A percentile compares a stretch with the other conserved stretches of the same genome.
Conservation (phyloP, 1,140 invertebrate genomes). For the Lutraria rhynchaena region DNA sequence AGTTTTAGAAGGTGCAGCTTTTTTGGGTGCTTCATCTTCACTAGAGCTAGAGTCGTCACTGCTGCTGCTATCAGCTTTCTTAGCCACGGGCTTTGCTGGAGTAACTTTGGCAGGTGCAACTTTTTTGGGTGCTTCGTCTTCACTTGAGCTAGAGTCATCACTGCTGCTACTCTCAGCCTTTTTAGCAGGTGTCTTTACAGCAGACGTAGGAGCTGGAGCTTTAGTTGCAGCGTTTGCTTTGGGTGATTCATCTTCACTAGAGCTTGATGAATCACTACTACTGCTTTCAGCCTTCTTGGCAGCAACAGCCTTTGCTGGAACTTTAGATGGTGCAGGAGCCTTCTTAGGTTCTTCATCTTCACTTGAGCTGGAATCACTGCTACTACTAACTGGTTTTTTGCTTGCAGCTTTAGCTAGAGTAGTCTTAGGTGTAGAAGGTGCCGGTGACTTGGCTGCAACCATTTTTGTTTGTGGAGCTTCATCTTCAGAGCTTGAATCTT, state of each 20-base stretch:
- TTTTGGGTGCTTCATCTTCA: slow-evolving; percentile 53
- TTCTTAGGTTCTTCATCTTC: slow-evolving; percentile 48
- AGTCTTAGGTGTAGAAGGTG: slow-evolving; percentile 34
- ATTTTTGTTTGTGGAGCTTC: slow-evolving; percentile 43
- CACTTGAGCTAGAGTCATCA: slow-evolving; percentile 46
- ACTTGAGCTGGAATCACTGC: slow-evolving; percentile 30
- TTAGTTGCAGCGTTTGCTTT: slow-evolving; percentile 39
- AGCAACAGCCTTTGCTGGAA: slow-evolving; percentile 6
- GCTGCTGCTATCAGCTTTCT: slow-evolving; percentile 33
- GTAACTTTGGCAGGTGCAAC: slow-evolving; percentile 34
- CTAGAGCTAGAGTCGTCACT: slow-evolving; percentile 58
- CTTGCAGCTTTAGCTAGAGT: slow-evolving; percentile 9
- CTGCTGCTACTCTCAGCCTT: slow-evolving; percentile 39
- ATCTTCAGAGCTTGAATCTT: slow-evolving; percentile 54
- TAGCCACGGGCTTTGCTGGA: slow-evolving; percentile 2
- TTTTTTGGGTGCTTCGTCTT: slow-evolving; percentile 50
- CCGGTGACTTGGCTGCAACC: slow-evolving; percentile 36
- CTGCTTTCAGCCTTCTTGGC: slow-evolving; percentile 28
- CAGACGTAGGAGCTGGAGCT: slow-evolving; percentile 42
- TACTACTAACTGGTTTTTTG: slow-evolving; percentile 37
- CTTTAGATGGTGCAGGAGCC: slow-evolving; percentile 3
- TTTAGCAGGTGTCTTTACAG: slow-evolving; percentile 42
- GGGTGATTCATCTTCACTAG: slow-evolving; percentile 48
- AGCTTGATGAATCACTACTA: slow-evolving; percentile 55
- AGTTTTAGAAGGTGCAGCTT: slow-evolving; percentile 14